These are phyloP conservation scores for Conus canariensis DNA, from an alignment of 2,888 invertebrate species.

Conservation along the genomic window DNA sequence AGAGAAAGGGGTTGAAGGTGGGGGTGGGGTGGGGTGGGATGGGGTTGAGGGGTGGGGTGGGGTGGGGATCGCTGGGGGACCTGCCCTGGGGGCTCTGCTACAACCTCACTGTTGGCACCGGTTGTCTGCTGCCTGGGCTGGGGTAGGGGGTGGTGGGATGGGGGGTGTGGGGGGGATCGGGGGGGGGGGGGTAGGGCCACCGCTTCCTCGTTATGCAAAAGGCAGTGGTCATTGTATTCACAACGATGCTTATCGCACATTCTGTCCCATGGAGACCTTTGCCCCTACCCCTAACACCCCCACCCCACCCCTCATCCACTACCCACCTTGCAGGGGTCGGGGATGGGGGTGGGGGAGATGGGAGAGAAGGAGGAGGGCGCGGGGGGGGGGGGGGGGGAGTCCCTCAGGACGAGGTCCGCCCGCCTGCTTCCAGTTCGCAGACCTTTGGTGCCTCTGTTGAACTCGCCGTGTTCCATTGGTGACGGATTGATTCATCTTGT, in stretches of 20 bases:
- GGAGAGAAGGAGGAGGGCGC: too few relatives aligned
- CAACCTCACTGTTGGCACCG: constrained; percentile 1
- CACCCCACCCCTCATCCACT: too few relatives aligned
- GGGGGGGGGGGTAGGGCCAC: background rate
- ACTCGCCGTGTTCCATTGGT: background rate
- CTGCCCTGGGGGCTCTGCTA: background rate
- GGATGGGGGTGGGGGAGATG: too few relatives aligned
- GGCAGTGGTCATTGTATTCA: constrained; percentile 30
- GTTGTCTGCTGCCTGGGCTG: background rate
- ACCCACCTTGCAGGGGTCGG: too few relatives aligned
- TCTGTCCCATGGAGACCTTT: background rate
- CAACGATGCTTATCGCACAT: constrained; percentile 17
- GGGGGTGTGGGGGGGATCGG: too few relatives aligned
- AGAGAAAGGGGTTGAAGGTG: background rate
- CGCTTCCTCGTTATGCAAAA: constrained; percentile 28
- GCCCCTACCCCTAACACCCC: background rate
- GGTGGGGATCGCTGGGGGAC: background rate
- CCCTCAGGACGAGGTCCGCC: too few relatives aligned
- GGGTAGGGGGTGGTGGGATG: too few relatives aligned
- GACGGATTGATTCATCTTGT: background rate
- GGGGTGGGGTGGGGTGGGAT: background rate
- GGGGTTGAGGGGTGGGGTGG: background rate
- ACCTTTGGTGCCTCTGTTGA: too few relatives aligned
- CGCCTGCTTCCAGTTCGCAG: too few relatives aligned
- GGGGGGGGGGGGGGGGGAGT: too few relatives aligned